Evolutionary conservation across 1,140 invertebrate genomes (phyloP).

Genomic region (Formica selysi): DNA sequence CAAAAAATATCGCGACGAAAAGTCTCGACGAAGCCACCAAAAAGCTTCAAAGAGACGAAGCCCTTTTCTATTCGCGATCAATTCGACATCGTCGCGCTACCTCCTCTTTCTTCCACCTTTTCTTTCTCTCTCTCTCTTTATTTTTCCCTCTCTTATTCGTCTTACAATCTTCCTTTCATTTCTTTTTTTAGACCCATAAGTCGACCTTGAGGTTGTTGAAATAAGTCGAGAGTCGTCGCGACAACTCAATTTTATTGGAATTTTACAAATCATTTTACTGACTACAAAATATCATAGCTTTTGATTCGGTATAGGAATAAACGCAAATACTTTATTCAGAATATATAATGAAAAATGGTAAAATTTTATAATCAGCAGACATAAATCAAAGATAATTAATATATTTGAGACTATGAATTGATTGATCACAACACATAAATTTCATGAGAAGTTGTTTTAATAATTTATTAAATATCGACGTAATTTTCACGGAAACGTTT

Average conservation of each 20-base stretch:
- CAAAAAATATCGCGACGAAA: not conserved
- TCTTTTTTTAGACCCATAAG: not conserved
- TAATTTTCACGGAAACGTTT: slow-evolving; percentile 11
- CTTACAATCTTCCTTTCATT: not conserved
- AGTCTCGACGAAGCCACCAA: not conserved
- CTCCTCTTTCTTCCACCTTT: not conserved
- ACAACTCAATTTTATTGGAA: slow-evolving; percentile 35
- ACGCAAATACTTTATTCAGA: not conserved
- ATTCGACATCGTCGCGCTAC: slow-evolving; percentile 25
- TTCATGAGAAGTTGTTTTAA: not conserved
- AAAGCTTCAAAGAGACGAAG: slow-evolving; percentile 10
- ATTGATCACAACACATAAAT: not conserved
- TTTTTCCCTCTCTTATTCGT: not conserved
- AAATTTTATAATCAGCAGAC: slow-evolving; percentile 5
- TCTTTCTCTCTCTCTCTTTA: not conserved
- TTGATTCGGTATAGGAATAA: not conserved
- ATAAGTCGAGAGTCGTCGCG: not conserved
- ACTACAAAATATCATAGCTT: not conserved
- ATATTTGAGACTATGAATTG: not conserved
- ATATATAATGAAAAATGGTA: not conserved
- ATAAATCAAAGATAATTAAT: not conserved
- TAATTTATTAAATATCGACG: not conserved
- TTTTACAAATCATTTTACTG: not conserved
- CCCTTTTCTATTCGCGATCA: slow-evolving; percentile 45
- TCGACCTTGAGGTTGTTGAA: not conserved